phyloP scores from a whole-genome alignment of 2,888 invertebrate genomes.

The Brachylomia viminalis region DNA sequence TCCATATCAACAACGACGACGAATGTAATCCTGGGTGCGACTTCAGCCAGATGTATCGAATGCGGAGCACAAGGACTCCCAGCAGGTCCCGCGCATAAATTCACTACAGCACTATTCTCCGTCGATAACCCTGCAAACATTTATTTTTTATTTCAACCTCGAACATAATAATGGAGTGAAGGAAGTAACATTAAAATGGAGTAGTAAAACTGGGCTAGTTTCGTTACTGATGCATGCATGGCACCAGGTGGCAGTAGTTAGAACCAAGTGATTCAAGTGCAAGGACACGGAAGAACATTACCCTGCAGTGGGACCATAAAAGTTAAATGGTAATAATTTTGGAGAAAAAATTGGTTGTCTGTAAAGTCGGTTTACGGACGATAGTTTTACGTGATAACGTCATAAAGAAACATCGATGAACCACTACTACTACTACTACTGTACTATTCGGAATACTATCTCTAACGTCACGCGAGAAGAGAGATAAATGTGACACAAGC shows the following conservation, averaged over 20 bases:
- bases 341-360: neutral
- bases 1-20: conserved; percentile 84
- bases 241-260: no score
- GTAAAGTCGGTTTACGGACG: no score
- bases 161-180: neutral
- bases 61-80: conserved; percentile 83
- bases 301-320: neutral
- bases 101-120: conserved; percentile 85
- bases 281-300: neutral
- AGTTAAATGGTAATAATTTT: neutral
- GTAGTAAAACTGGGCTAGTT: neutral
- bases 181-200: neutral
- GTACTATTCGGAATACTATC: no score
- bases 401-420: no score
- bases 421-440: no score
- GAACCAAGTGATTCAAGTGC: neutral
- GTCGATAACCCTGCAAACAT: conserved; percentile 81
- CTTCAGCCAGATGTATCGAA: conserved; percentile 81
- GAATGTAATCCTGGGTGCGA: conserved; percentile 83
- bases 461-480: no score
- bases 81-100: conserved; percentile 79
- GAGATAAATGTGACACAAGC: no score
- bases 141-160: neutral
- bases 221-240: neutral
- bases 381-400: no score